A percentile compares a stretch with the other conserved stretches of the same genome.
These are phyloP conservation scores for Standfussiana lucernea DNA, from an alignment of 2,888 invertebrate genomes.

Conservation along the genomic window DNA sequence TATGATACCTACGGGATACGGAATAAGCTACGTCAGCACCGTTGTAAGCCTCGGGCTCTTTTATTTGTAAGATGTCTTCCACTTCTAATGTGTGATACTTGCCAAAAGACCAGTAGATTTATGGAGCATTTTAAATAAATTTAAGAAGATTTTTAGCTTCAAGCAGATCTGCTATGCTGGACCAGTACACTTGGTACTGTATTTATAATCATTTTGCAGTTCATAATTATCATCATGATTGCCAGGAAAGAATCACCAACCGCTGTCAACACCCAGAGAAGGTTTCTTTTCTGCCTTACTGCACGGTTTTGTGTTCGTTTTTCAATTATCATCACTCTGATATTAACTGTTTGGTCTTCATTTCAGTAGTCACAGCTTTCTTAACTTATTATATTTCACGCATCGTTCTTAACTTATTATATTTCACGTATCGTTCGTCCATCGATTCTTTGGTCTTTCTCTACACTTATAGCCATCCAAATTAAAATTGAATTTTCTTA, in stretches of 20 bases:
- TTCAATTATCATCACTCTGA: not conserved
- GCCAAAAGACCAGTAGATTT: not conserved
- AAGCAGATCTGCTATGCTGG: not conserved
- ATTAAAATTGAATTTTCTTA: not conserved
- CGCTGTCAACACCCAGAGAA: not conserved
- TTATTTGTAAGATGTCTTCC: not conserved
- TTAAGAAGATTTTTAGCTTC: not conserved
- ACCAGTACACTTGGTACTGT: not conserved
- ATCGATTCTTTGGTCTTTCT: not conserved
- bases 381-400: not conserved
- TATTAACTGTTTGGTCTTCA: not conserved
- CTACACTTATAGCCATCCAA: not conserved
- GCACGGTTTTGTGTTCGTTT: not conserved
- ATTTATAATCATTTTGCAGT: not conserved
- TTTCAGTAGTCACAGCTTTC: not conserved
- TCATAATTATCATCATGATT: not conserved
- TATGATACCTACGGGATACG: not conserved
- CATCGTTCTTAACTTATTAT: not conserved
- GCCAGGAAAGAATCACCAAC: not conserved
- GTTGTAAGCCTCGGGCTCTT: constrained; percentile 11
- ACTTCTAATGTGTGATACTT: not conserved
- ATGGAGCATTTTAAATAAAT: not conserved
- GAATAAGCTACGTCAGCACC: not conserved
- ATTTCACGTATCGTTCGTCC: not conserved
- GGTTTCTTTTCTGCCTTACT: not conserved